Conservation (phyloP, 2,888 invertebrate species). For the Proisotoma minuta region DNA sequence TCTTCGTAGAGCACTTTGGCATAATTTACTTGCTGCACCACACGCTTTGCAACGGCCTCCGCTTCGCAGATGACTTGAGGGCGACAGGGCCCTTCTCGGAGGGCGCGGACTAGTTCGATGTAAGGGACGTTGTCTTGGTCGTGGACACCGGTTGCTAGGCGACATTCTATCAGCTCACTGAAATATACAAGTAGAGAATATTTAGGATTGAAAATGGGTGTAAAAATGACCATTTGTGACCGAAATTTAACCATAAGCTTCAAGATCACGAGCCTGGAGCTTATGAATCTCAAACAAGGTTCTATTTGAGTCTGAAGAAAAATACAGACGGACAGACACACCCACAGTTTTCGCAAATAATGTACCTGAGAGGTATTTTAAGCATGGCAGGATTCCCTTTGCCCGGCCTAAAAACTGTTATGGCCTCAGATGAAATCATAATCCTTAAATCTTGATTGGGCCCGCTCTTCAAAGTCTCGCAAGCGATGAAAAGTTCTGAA, state of each 20-base stretch:
- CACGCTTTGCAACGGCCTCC: conserved; percentile 64
- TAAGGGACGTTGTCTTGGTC: conserved; percentile 51
- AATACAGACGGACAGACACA: too few species aligned
- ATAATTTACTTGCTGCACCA: conserved; percentile 79
- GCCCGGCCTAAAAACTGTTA: conserved; percentile 64
- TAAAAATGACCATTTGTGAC: too few species aligned
- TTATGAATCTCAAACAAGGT: conserved; percentile 9
- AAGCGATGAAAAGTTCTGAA: conserved; percentile 74
- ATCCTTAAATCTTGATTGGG: conserved; percentile 71
- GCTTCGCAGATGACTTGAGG: conserved; percentile 75
- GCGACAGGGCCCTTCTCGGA: conserved; percentile 54
- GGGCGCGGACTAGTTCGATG: conserved; percentile 64
- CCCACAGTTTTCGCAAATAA: conserved; percentile 45
- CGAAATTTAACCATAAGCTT: not conserved
- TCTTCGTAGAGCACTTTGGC: conserved; percentile 82
- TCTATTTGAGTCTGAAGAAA: too few species aligned
- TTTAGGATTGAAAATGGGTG: too few species aligned
- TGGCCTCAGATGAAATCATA: conserved; percentile 68
- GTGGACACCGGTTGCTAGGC: conserved; percentile 53
- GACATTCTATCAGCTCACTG: conserved; percentile 65
- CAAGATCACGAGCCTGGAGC: not conserved
- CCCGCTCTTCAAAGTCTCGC: conserved; percentile 69
- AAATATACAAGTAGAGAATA: too few species aligned
- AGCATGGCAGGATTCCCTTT: conserved; percentile 53
- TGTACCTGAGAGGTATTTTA: conserved; percentile 62